Evolutionary conservation across 2,113 vertebrate genomes (phyloP), one percentile per base, ranked within the genome.

Genomic region (Mirounga angustirostris): DNA sequence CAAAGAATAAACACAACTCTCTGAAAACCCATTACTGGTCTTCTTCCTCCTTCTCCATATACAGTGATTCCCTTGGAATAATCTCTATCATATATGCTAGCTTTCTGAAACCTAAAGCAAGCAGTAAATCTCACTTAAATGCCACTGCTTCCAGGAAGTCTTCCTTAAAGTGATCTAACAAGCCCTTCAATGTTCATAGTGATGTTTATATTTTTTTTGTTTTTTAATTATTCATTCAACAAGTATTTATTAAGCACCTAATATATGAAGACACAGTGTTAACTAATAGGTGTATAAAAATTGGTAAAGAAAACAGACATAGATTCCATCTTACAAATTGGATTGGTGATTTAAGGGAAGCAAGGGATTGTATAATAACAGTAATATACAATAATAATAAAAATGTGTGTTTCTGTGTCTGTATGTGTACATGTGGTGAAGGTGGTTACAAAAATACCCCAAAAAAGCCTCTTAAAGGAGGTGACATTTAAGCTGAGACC

Each of bases 41-140:
- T 33, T 84, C 9, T 22, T 26, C 15, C 0, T 7, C 33, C 28
- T 1, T 14, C 13, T 5, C 18, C 24, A 15, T 21, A 2, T 5
- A 40, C 8, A 15, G 7, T 2, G 43, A 63, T 89, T 54, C 28
- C 4, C 71, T 40, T 56, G 26, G 71, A 56, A 85, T 26, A 54
- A 61, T 85, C 80, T 94, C 21, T 76, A 22, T 6, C 28, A 54
- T 33, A 36, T 76, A 67, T 14, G 1, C 67, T 73, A 36, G 33
- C 30, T 22, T 40, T 80, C 71, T 61, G 14, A 73, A 61, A 33
- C 13, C 12, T 26, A 36, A 65, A 65, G 18, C 16, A 63, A 61
- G 59, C 4, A 15, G 30, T 33, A 52, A 50, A 26, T 0, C 19
- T 88, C 7, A 22, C 21, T 91, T 50, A 89, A 91, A 50, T 52